Base-by-base conservation (phyloP, 2,113 vertebrate species). In the mouse (Mus musculus) region DNA sequence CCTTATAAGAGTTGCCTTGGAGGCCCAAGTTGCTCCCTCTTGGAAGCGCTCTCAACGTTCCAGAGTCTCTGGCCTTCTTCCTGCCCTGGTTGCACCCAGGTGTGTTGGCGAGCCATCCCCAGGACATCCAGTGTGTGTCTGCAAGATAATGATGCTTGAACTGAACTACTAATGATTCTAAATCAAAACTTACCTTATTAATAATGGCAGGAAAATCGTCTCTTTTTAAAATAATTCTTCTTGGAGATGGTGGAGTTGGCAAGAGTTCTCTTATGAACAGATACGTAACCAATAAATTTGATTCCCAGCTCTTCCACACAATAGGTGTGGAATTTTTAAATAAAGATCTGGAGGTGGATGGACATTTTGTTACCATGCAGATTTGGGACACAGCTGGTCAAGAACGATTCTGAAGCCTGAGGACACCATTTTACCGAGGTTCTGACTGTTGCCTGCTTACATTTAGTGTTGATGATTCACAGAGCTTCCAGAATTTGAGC, bases 241-340 rank as follows among this genome's bases (percentile, higher is more conserved):
- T 99, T 12, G 99, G 99, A 97, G 99, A 99, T 91, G 99, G 99
- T 28, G 99, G 99, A 81, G 99, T 99, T 61, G 99, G 99, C 72
- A 99, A 99, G 98, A 99, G 99, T 97, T 99, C 99, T 61, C 99
- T 99, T n/a, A 99, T 99, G 99, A 99, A 99, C 98, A 99, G 99
- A 98, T 99, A 99, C 0, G 99, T 99, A 89, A 99, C 99, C 97
- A 99, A 99, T 98, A 99, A 99, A 97, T 99, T 99, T 22, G 99
- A 99, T 80, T 98, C 99, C 0, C 99, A 99, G 96, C 99, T 99
- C 85, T 99, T 99, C 98, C 99, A 99, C 97, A 99, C 99, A 36
- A 99, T 99, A 95, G 99, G 99, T 2, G 99, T 99, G 72, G 99
- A 99, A 96, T 99, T 99, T 98, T 98, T 99, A 98, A 99, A 99